phyloP scores from a whole-genome alignment of 2,888 invertebrate genomes.

The Dasypolia templi region DNA sequence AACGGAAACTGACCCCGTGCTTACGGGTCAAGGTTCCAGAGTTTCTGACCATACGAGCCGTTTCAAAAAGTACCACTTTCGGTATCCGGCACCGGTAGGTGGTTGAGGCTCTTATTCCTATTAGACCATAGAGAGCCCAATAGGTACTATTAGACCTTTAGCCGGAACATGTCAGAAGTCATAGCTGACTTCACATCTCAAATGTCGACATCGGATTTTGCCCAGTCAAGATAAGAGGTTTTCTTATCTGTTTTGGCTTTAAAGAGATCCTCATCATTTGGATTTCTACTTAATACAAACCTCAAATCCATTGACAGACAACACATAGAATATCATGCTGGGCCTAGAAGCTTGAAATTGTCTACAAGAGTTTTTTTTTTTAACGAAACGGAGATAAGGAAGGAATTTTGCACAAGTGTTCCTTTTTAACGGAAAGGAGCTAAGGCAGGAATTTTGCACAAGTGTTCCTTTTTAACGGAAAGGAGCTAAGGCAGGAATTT shows the following conservation, averaged over 20 bases:
- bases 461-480: no score
- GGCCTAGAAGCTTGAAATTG: no score
- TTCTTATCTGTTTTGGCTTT: not conserved
- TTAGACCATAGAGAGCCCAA: not conserved
- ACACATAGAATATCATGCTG: not conserved
- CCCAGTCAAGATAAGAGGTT: not conserved
- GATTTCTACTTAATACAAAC: not conserved
- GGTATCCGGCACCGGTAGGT: not conserved
- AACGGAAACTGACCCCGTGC: not conserved
- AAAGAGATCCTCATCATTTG: not conserved
- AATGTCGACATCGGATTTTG: not conserved
- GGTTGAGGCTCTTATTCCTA: not conserved
- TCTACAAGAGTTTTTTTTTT: no score
- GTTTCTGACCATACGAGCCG: not conserved
- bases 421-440: no score
- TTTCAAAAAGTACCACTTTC: not conserved
- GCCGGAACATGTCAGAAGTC: not conserved
- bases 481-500: no score
- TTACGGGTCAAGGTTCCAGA: not conserved
- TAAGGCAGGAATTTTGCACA: no score
- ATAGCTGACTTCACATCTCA: not conserved
- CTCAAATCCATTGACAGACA: not conserved
- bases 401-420: no score
- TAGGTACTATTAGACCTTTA: not conserved
- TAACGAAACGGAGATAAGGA: no score